These are phyloP conservation scores for Craniophora ligustri DNA, from an alignment of 2,888 invertebrate genomes.

Conservation along the genomic window DNA sequence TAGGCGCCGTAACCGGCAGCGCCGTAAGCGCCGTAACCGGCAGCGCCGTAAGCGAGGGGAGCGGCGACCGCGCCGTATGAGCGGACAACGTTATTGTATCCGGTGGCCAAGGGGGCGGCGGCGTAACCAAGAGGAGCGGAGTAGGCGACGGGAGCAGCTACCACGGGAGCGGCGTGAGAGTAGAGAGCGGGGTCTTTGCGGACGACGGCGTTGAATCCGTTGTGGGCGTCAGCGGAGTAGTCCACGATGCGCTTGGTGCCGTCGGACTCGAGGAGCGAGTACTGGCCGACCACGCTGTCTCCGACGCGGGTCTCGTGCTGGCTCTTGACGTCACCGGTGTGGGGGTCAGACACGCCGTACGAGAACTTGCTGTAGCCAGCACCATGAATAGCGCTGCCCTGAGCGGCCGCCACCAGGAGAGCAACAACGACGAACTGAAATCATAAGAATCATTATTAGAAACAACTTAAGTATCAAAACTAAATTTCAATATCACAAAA, in stretches of 20 bases:
- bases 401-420: slow-evolving; percentile 80
- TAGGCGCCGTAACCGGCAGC: slow-evolving; percentile 42
- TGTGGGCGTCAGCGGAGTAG: slow-evolving; percentile 85
- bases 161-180: slow-evolving; percentile 63
- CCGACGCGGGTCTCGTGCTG: slow-evolving; percentile 89
- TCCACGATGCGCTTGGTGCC: slow-evolving; percentile 88
- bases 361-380: slow-evolving; percentile 82
- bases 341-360: slow-evolving; percentile 83
- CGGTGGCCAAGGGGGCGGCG: slow-evolving; percentile 63
- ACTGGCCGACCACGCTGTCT: slow-evolving; percentile 86
- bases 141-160: slow-evolving; percentile 68
- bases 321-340: slow-evolving; percentile 85
- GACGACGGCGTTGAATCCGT: slow-evolving; percentile 88
- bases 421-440: slow-evolving; percentile 83
- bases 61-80: slow-evolving; percentile 55
- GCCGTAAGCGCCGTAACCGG: slow-evolving; percentile 49
- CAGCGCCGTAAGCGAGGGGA: slow-evolving; percentile 46
- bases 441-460: slow-evolving; percentile 18
- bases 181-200: slow-evolving; percentile 79
- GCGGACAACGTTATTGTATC: slow-evolving; percentile 88
- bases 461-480: neutral
- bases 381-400: slow-evolving; percentile 79
- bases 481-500: too few species aligned
- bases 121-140: slow-evolving; percentile 48
- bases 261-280: slow-evolving; percentile 88